These are phyloP conservation scores for Vidua macroura DNA, from an alignment of 2,113 vertebrate genomes.

Conservation along the genomic window DNA sequence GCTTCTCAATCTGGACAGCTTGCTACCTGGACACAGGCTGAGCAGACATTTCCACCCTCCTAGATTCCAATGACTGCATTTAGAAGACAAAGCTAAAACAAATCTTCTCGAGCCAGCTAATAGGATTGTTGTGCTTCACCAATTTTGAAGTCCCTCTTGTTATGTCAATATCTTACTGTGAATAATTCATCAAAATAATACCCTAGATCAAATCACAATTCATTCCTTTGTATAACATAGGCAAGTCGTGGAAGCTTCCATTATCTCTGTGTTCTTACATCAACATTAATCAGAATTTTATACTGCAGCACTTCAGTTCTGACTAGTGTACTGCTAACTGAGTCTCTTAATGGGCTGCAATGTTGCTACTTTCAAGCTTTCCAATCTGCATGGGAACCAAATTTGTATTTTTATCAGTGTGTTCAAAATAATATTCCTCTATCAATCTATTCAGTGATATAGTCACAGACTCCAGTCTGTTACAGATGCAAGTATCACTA, in stretches of 20 bases:
- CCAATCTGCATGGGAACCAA: background rate
- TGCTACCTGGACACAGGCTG: background rate
- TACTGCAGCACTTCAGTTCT: background rate
- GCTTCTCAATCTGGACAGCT: too few species aligned
- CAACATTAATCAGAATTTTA: background rate
- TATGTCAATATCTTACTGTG: background rate
- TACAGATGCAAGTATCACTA: background rate
- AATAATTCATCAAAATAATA: slow-evolving; percentile 17
- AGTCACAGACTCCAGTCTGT: background rate
- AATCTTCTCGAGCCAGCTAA: background rate
- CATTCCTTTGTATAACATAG: background rate
- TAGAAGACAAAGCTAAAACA: background rate
- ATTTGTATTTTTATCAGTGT: background rate
- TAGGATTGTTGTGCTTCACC: background rate
- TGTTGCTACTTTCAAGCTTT: background rate
- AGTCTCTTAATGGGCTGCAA: background rate
- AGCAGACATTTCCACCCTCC: background rate
- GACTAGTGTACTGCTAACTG: background rate
- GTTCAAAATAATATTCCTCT: background rate
- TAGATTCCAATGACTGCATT: background rate
- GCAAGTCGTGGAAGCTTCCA: background rate
- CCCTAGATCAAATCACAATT: background rate
- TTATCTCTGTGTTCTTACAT: background rate
- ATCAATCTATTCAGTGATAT: background rate
- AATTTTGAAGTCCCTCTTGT: background rate